Evolutionary conservation across 2,113 vertebrate genomes (phyloP), one percentile per base, ranked within the genome.

Genomic region (Sardina pilchardus): DNA sequence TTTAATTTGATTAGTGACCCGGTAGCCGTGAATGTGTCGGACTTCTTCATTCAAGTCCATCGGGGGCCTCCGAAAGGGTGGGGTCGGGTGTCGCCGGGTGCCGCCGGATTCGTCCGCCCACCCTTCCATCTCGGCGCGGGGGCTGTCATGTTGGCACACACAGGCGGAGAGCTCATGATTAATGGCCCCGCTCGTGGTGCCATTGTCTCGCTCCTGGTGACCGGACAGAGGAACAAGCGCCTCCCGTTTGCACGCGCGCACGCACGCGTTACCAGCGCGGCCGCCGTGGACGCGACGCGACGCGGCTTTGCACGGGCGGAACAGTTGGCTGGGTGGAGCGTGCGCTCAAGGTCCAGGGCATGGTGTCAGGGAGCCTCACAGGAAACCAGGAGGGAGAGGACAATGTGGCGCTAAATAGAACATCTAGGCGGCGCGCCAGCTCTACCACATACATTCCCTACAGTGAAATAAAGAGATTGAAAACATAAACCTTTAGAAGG

Each of bases 1-100:
- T 87, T 90, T 95, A 93, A 96, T 96, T 94, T 92, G 93, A 94
- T 96, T 95, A 93, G 93, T 95, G 94, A 95, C 93, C 93, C 93
- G 89, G 91, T 93, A 91, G 91, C 93, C 85, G 87, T 93, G 92
- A 91, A 91, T 92, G 92, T 87, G 89, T 84, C 84, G 89, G 92
- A 90, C 89, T 92, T 92, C 91, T 93, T 92, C 90, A 89, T 94
- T 92, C 90, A 90, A 90, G 92, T 93, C 92, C 89, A 86, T 78
- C 81, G 91, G 63, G 26, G 63, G 90, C 90, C 84, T 82, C 93
- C 88, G 83, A 42, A 87, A 90, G 91, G 91, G 89, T 89, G 85
- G 87, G 90, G 86, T 92, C 87, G 82, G 34, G 10, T 89, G 91
- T 90, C 93, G 82, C 78, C 87, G 82, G 34, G 10, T 89, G 91